Percentiles rank a stretch among this genome's conserved stretches.
Evolutionary conservation across 1,140 invertebrate species (phyloP).

Genomic region (Onthophagus taurus): DNA sequence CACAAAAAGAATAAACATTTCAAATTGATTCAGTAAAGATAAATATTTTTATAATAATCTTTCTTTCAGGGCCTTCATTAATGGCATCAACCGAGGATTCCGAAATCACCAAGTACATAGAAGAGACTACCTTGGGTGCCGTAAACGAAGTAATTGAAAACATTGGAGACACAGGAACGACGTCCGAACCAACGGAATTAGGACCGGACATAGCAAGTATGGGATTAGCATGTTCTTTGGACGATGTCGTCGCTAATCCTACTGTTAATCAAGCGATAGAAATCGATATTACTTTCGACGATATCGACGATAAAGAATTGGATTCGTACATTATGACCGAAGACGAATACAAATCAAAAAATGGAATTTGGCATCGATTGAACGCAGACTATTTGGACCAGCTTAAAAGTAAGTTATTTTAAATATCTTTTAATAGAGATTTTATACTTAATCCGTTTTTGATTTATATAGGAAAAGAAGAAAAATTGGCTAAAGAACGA

Average conservation of each 20-base stretch:
- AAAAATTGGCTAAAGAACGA: constrained; percentile 58
- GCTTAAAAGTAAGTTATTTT: constrained; percentile 56
- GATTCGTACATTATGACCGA: constrained; percentile 79
- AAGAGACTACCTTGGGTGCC: neutral
- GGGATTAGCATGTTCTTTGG: constrained; percentile 29
- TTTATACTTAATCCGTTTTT: constrained; percentile 9
- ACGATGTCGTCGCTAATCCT: constrained; percentile 32
- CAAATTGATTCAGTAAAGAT: no score
- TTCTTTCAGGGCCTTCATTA: no score
- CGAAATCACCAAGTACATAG: neutral
- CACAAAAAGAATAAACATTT: no score
- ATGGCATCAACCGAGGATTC: no score
- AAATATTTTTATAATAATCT: no score
- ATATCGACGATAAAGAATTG: constrained; percentile 81
- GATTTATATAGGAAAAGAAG: constrained; percentile 60
- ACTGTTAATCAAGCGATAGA: constrained; percentile 28
- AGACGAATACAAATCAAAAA: constrained; percentile 69
- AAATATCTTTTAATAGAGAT: constrained; percentile 7
- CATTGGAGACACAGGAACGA: no score
- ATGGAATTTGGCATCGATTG: constrained; percentile 70
- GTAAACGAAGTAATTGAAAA: neutral
- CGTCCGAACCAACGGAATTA: no score
- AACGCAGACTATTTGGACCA: constrained; percentile 77
- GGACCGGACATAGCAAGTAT: constrained; percentile 36
- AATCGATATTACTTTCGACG: constrained; percentile 63